These are phyloP conservation scores for Microplitis mediator DNA, from an alignment of 1,140 invertebrate species.

Conservation along the genomic window DNA sequence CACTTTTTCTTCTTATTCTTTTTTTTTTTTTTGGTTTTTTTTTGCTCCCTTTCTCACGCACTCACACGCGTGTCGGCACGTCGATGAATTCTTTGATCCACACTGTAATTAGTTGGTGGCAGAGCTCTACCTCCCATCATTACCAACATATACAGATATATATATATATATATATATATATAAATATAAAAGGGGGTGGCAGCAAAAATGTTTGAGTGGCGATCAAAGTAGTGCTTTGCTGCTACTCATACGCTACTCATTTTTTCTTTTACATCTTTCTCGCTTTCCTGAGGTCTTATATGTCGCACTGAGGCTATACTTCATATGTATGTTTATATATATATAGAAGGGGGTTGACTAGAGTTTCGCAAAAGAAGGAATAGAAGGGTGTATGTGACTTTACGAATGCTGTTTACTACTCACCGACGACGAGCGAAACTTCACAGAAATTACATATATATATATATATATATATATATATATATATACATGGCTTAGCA, in stretches of 20 bases:
- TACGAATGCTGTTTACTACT: slow-evolving; percentile 18
- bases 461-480: not conserved
- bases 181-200: slow-evolving; percentile 33
- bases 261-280: slow-evolving; percentile 20
- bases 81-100: slow-evolving; percentile 61
- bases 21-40: slow-evolving; percentile 14
- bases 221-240: slow-evolving; percentile 56
- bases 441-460: not conserved
- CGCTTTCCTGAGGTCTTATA: not conserved
- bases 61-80: slow-evolving; percentile 37
- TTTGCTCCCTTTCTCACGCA: slow-evolving; percentile 36
- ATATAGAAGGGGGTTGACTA: slow-evolving; percentile 20
- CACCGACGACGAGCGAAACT: not conserved
- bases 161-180: too few relatives aligned
- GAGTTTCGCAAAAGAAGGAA: not conserved
- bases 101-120: slow-evolving; percentile 59
- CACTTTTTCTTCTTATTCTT: not conserved
- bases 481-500: not conserved
- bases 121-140: slow-evolving; percentile 19
- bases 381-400: slow-evolving; percentile 16
- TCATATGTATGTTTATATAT: not conserved
- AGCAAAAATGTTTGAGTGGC: slow-evolving; percentile 59
- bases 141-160: not conserved
- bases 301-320: not conserved
- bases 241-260: slow-evolving; percentile 35